Base-by-base conservation (phyloP, 35 echinoderm and acorn worm species). In the Heliocidaris tuberculata region DNA sequence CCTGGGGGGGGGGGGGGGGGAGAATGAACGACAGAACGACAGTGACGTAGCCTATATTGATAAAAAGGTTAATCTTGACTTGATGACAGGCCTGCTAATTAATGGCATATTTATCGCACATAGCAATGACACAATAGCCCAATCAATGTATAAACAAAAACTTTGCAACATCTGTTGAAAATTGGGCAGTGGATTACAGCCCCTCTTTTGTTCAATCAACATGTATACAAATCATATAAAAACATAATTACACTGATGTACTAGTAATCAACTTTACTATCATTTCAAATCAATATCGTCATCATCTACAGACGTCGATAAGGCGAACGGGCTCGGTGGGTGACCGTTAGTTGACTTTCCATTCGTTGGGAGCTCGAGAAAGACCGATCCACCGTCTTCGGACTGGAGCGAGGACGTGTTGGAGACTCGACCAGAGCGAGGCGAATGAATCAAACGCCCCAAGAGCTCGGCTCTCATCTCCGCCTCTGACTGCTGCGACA, bases 271-370 rank as follows among this genome's bases (percentile, higher is more conserved):
- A 5, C 17, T 7, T 78, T 89, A 89, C 87, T 47, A 89, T 95
- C 88, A 98, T 87, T 98, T 98, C 65, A 98, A 93, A 93, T 98
- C 97, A 32, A 98, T 98, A 42, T 98, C 97, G 27, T 98, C 97
- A 96, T 98, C 97, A 65, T 98, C 97, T 78, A 98, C 95, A 27
- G 97, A 98, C 13, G 96, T 90, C 16, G 97, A 98, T 24, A 98
- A 92, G 13, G 96, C 91, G 59, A 97, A 98, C 48, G 95, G 50
- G 92, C 47, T 54, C 12, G 85, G 50, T 48, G 92, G 54, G 17
- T 95, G 92, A 49, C n/a, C 47, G 59, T 94, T 96, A 7, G 91
- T 59, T 52, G 90, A 86, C 31, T 92, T 59, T 48, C 21, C 91
- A 49, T 48, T 31, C n/a, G 48, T 48, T 30, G 91, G 91, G 31